Percentiles rank a stretch among this genome's conserved stretches.
Conservation (phyloP, 2,888 invertebrate genomes). For the Chrysolina haemoptera region DNA sequence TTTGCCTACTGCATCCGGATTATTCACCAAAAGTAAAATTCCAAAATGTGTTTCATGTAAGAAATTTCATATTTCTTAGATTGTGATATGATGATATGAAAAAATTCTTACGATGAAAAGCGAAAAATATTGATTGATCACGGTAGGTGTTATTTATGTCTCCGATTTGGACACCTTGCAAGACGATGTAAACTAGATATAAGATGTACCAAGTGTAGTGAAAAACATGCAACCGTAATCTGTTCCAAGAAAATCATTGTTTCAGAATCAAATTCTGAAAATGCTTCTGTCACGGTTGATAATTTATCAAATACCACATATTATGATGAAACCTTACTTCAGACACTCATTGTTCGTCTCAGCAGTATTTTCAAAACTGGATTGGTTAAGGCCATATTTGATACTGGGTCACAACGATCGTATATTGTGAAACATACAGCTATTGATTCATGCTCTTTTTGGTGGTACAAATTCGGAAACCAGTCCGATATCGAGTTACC, state of each 20-base stretch:
- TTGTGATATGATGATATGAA: background rate
- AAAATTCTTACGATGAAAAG: background rate
- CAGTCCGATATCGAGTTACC: no score
- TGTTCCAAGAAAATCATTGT: background rate
- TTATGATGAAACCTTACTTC: background rate
- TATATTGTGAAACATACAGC: slow-evolving; percentile 45
- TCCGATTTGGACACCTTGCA: background rate
- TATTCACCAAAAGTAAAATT: background rate
- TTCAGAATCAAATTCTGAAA: no score
- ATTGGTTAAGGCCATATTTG: slow-evolving; percentile 13
- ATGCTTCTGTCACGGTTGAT: no score
- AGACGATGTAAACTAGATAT: background rate
- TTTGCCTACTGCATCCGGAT: background rate
- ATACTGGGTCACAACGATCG: slow-evolving; percentile 49
- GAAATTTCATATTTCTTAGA: background rate
- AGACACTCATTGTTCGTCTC: no score
- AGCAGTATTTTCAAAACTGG: no score
- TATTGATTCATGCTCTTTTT: background rate
- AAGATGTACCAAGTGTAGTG: background rate
- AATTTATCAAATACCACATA: no score
- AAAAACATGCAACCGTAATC: slow-evolving; percentile 6
- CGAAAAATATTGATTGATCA: slow-evolving; percentile 9
- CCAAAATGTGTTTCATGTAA: background rate
- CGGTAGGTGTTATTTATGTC: slow-evolving; percentile 11
- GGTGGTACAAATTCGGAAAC: no score